phyloP scores from a whole-genome alignment of 2,113 vertebrate genomes.

The Oreochromis spilurus region DNA sequence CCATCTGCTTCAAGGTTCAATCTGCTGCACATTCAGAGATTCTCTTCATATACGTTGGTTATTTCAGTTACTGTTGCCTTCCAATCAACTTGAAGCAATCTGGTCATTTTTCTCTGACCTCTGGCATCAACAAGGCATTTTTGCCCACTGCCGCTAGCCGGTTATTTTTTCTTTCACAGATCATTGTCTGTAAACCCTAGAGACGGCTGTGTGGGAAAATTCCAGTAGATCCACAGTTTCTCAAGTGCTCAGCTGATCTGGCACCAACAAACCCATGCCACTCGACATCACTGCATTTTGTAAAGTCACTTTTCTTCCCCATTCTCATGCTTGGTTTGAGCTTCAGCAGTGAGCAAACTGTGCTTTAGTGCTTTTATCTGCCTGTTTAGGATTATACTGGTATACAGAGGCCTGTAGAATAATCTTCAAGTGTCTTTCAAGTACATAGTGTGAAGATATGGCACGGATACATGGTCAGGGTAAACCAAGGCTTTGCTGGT shows the following conservation, averaged over 20 bases:
- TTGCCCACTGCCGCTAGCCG: background rate
- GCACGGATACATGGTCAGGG: background rate
- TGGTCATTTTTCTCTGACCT: background rate
- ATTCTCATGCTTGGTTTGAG: background rate
- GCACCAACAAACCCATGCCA: background rate
- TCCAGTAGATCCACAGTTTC: background rate
- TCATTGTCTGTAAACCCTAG: background rate
- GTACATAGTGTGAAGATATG: background rate
- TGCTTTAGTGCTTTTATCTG: background rate
- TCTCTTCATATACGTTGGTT: background rate
- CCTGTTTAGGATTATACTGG: background rate
- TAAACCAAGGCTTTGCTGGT: background rate
- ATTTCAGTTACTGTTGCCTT: background rate
- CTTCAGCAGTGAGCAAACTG: background rate
- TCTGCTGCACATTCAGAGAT: background rate
- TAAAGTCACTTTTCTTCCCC: background rate
- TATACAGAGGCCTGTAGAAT: background rate
- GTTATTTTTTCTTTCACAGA: background rate
- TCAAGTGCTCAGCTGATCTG: background rate
- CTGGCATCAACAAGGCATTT: background rate
- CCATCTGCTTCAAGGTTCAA: background rate
- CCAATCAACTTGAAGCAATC: background rate
- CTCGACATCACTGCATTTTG: background rate
- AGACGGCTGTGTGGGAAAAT: background rate
- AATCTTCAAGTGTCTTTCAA: background rate